phyloP scores from a whole-genome alignment of 1,140 invertebrate genomes.

The Drosophila pruinosa region DNA sequence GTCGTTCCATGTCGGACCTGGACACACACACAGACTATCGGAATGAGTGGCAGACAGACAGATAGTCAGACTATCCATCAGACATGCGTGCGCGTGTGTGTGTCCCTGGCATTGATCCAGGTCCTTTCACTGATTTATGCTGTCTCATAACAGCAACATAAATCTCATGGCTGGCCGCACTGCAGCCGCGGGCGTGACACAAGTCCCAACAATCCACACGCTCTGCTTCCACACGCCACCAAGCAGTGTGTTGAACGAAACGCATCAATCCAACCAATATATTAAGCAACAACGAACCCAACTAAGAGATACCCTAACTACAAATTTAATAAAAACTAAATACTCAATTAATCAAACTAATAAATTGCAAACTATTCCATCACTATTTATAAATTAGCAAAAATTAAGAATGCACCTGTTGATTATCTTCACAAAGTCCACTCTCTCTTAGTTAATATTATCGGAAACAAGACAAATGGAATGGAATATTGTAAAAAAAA shows the following conservation, averaged over 20 bases:
- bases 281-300: no score
- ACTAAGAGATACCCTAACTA: neutral
- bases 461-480: no score
- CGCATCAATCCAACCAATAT: slow-evolving; percentile 13
- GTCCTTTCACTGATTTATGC: slow-evolving; percentile 78
- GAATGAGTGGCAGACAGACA: neutral
- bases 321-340: no score
- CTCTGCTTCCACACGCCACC: neutral
- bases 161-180: slow-evolving; percentile 62
- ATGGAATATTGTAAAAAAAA: no score
- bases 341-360: no score
- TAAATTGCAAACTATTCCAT: no score
- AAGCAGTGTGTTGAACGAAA: neutral
- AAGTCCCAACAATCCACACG: slow-evolving; percentile 24
- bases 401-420: no score
- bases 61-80: slow-evolving; percentile 51
- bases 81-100: neutral
- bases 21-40: neutral
- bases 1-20: slow-evolving; percentile 1
- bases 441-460: no score
- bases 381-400: no score
- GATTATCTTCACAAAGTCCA: no score
- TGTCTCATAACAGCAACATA: slow-evolving; percentile 76
- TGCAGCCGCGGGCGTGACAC: slow-evolving; percentile 51
- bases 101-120: slow-evolving; percentile 32